A percentile compares a stretch with the other conserved stretches of the same genome.
These are phyloP conservation scores for Apodemia duryi DNA, from an alignment of 2,888 invertebrate genomes.

Conservation along the genomic window DNA sequence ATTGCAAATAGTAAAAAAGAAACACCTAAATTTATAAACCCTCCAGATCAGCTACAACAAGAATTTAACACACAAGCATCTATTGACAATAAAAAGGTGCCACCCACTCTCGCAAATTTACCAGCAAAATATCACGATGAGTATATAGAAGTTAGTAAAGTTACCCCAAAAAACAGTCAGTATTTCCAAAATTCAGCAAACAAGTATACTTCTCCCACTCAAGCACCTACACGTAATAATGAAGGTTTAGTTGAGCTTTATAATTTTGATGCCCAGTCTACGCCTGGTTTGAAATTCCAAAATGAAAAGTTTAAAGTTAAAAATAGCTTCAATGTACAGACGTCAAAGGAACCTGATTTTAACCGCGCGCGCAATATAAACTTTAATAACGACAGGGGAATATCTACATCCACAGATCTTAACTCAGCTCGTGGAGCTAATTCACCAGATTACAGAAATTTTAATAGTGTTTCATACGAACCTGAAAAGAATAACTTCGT, in stretches of 20 bases:
- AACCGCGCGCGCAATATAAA: conserved; percentile 45
- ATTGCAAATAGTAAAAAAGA: conserved; percentile 12
- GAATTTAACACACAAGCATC: conserved; percentile 17
- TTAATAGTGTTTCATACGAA: conserved; percentile 65
- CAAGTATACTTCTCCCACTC: conserved; percentile 47
- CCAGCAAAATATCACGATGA: conserved; percentile 67
- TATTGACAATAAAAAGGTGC: conserved; percentile 40
- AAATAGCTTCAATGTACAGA: conserved; percentile 56
- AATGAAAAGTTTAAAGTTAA: conserved; percentile 59
- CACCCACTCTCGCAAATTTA: conserved; percentile 40
- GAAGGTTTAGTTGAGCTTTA: conserved; percentile 66
- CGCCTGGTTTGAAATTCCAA: conserved; percentile 49
- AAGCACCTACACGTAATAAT: conserved; percentile 54
- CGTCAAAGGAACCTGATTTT: conserved; percentile 50
- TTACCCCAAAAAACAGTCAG: conserved; percentile 53
- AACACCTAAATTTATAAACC: neutral
- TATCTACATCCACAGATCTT: conserved; percentile 46
- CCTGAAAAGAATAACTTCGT: conserved; percentile 62
- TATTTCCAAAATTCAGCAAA: conserved; percentile 49
- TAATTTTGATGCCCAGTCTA: conserved; percentile 66
- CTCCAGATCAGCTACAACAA: conserved; percentile 14
- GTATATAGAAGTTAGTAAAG: conserved; percentile 69
- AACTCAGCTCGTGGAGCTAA: conserved; percentile 45
- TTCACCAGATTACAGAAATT: conserved; percentile 55
- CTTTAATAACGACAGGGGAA: conserved; percentile 39